Percentiles rank a stretch among this genome's conserved stretches.
Evolutionary conservation across 2,797 vertebrate genomes (phyloP).

Genomic region (Sebastiscus tertius): DNA sequence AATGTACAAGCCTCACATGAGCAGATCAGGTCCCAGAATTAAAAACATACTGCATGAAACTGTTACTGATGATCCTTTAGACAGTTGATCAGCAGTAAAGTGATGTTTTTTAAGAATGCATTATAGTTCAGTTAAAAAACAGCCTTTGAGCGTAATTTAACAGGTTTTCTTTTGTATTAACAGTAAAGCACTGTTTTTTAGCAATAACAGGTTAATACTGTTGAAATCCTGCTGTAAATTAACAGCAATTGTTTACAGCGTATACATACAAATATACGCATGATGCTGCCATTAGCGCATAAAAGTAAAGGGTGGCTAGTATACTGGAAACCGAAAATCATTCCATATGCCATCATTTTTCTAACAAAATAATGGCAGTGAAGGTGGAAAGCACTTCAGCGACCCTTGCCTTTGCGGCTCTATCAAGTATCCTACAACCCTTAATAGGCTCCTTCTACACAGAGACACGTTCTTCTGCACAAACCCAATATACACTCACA

Average conservation of each 20-base stretch:
- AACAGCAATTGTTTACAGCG: too few species aligned
- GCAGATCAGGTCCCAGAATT: too few species aligned
- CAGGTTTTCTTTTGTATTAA: too few species aligned
- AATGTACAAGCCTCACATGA: too few species aligned
- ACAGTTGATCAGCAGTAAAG: too few species aligned
- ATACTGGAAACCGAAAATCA: neutral
- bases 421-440: constrained; percentile 25
- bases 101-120: rapidly evolving
- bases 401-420: constrained; percentile 7
- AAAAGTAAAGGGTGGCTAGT: neutral
- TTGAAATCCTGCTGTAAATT: too few species aligned
- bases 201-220: too few species aligned
- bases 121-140: too few species aligned
- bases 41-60: rapidly evolving
- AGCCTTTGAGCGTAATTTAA: too few species aligned
- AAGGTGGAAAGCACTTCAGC: constrained; percentile 2
- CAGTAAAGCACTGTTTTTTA: too few species aligned
- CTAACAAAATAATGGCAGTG: constrained; percentile 11
- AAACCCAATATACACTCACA: neutral
- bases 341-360: neutral
- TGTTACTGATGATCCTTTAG: too few species aligned
- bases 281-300: neutral
- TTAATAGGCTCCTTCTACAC: constrained; percentile 44
- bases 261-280: neutral
- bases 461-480: constrained; percentile 28